Percentiles rank a stretch among this genome's conserved stretches.
Conservation (phyloP, 1,140 invertebrate species). For the Whitmania pigra region DNA sequence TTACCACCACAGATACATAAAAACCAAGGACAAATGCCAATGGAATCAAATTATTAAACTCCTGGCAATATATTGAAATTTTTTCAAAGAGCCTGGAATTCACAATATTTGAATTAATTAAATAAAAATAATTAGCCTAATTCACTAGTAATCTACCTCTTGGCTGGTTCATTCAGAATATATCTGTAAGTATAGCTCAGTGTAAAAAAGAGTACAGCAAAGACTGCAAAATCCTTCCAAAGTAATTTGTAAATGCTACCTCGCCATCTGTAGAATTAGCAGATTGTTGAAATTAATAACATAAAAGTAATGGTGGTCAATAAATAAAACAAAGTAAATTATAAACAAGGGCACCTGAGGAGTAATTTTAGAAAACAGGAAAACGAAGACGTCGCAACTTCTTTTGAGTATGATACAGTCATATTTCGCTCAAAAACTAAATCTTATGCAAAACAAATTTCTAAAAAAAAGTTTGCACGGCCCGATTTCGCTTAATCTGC, state of each 20-base stretch:
- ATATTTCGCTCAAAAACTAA: not conserved
- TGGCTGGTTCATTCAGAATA: not conserved
- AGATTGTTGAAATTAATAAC: not conserved
- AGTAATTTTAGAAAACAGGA: conserved; percentile 19
- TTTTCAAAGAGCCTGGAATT: conserved; percentile 34
- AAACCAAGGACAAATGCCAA: conserved; percentile 69
- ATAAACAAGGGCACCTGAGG: conserved; percentile 10
- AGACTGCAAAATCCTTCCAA: conserved; percentile 19
- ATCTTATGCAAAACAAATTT: no score
- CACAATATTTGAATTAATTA: not conserved
- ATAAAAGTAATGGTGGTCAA: not conserved
- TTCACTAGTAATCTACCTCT: conserved; percentile 10
- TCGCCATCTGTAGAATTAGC: conserved; percentile 1
- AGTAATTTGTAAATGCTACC: conserved; percentile 22
- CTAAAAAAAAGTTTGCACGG: no score
- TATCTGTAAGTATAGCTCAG: conserved; percentile 18
- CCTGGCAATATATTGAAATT: conserved; percentile 31
- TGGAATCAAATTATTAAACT: conserved; percentile 34
- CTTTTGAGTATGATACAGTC: conserved; percentile 14
- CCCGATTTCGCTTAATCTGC: no score
- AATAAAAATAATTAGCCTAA: not conserved
- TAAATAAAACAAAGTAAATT: not conserved
- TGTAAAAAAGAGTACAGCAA: conserved; percentile 10
- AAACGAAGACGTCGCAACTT: conserved; percentile 15
- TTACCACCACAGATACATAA: conserved; percentile 81